Evolutionary conservation across 2,888 invertebrate species (phyloP), one percentile per base, ranked within the genome.

Genomic region (Syrista parreyssii): DNA sequence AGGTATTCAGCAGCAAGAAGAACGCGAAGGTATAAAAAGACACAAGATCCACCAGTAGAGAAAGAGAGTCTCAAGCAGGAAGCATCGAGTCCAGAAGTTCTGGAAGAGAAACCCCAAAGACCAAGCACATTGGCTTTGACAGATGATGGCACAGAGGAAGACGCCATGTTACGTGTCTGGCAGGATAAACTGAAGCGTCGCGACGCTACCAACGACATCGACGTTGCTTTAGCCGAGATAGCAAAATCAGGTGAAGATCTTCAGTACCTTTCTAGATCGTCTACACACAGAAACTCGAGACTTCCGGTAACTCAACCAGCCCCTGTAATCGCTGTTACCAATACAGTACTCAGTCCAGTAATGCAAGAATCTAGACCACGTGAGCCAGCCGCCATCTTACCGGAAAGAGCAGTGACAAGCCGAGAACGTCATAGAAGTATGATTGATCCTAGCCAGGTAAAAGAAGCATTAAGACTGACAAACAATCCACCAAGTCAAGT

Each of bases 1-100:
- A 93, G 98, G 83, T 96, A 96, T 87, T 96, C 97, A 0, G 95
- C 96, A 4, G 94, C 96, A 0, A 93, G 98, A 84, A 93, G 97
- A 84, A 98, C 97, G 0, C 93, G 97, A 79, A 93, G 97, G 71
- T 97, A 97, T 86, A 96, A 96, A 79, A 93, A 93, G 81, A 90
- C 87, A 6, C 91, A 91, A 31, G 93, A 93, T 68, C 81, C 89
- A 9, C 78, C 85, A 55, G 35, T 75, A 75, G 81, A 84, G 79
- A 79, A 80, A 68, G 82, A 83, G 36, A 75, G 73, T 40, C 74
- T 75, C 68, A 78, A 73, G 76, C 75, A 68, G 68, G 72, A 35
- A 55, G 74, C 33, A 78, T 75, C 23, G 94, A 95, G 85, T 92
- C 92, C 11, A 93, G 93, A 87, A 93, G 93, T 34, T 93, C 93